phyloP scores from a whole-genome alignment of 2,113 vertebrate genomes.

The Lepisosteus oculatus region DNA sequence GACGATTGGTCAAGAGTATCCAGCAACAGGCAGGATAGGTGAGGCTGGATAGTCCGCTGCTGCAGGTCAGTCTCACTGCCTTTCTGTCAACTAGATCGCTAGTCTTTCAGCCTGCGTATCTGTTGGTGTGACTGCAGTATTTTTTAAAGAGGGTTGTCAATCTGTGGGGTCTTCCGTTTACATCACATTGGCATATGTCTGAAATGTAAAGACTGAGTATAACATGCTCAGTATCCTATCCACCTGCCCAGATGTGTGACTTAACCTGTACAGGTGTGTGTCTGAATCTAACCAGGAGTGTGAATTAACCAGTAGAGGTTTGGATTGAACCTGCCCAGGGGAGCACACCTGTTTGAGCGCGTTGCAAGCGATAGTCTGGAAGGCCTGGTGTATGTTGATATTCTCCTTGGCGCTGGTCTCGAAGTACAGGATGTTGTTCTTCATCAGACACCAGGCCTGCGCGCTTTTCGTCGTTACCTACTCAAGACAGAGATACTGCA shows the following conservation, averaged over 20 bases:
- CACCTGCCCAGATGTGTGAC: background rate
- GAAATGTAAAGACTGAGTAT: no score
- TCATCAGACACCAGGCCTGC: conserved; percentile 45
- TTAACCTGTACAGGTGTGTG: background rate
- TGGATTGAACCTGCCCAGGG: no score
- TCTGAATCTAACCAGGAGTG: background rate
- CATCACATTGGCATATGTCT: no score
- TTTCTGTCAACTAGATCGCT: background rate
- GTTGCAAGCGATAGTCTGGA: conserved; percentile 49
- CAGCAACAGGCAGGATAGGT: no score
- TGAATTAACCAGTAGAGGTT: no score
- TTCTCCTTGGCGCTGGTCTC: conserved; percentile 49
- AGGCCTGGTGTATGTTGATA: conserved; percentile 48
- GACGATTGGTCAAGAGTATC: no score
- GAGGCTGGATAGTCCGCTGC: background rate
- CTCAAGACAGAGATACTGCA: background rate
- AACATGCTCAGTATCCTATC: no score
- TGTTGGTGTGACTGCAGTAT: no score
- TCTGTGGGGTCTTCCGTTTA: no score
- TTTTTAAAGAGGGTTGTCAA: no score
- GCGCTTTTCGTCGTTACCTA: conserved; percentile 42
- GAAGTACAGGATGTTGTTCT: conserved; percentile 43
- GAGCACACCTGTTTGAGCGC: conserved; percentile 44
- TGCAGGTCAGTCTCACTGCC: background rate
- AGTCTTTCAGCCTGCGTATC: background rate